Percentiles rank a stretch among this genome's conserved stretches.
Conservation (phyloP, 2,888 invertebrate genomes). For the Helleia helle region DNA sequence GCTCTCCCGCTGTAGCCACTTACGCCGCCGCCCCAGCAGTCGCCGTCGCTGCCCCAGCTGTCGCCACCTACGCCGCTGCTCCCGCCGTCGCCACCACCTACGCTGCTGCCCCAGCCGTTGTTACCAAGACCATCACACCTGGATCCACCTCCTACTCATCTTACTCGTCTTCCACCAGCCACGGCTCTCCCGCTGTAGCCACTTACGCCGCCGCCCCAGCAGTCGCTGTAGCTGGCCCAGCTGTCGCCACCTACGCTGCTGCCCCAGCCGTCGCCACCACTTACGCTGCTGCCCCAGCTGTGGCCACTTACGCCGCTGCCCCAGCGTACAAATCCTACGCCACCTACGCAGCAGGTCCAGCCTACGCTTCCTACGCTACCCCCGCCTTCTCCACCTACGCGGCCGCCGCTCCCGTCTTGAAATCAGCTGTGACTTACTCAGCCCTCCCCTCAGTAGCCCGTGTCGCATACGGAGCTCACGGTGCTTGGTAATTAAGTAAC, state of each 20-base stretch:
- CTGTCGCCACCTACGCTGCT: slow-evolving; percentile 9
- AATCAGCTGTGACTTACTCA: slow-evolving; percentile 66
- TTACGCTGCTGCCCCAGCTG: slow-evolving; percentile 16
- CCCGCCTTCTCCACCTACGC: slow-evolving; percentile 25
- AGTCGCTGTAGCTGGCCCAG: slow-evolving; percentile 26
- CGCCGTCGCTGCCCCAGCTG: slow-evolving; percentile 21
- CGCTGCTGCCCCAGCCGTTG: slow-evolving; percentile 20
- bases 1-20: not conserved
- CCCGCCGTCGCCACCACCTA: slow-evolving; percentile 14
- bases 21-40: not conserved
- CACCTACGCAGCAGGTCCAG: slow-evolving; percentile 8
- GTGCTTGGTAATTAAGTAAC: slow-evolving; percentile 76
- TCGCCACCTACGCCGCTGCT: slow-evolving; percentile 26
- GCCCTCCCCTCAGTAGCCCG: slow-evolving; percentile 39
- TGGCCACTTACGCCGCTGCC: slow-evolving; percentile 19
- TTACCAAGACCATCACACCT: not conserved
- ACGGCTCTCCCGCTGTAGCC: slow-evolving; percentile 23
- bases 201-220: slow-evolving; percentile 27
- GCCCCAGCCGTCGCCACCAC: slow-evolving; percentile 14
- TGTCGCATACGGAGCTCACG: slow-evolving; percentile 75
- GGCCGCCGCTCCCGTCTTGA: slow-evolving; percentile 22
- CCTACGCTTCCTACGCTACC: no score
- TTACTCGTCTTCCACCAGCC: slow-evolving; percentile 25
- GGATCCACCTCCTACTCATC: slow-evolving; percentile 24
- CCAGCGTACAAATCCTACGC: slow-evolving; percentile 21